A percentile compares a stretch with the other conserved stretches of the same genome.
Conservation (phyloP, 2,113 vertebrate genomes). For the Odobenus rosmarus region DNA sequence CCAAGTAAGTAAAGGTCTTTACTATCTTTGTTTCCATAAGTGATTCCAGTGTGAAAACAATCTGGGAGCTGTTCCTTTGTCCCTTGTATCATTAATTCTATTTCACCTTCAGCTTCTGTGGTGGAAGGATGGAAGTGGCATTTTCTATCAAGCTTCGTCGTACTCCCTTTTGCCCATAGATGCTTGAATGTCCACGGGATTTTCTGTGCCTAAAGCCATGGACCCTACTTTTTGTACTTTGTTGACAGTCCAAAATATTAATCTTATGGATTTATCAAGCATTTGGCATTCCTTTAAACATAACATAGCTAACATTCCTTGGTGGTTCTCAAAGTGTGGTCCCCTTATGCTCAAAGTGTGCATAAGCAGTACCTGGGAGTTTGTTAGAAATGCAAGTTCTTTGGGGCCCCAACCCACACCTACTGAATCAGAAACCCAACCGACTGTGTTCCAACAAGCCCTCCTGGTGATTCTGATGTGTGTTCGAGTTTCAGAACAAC, state of each 20-base stretch:
- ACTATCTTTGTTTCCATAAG: constrained; percentile 22
- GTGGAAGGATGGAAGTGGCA: neutral
- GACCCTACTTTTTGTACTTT: neutral
- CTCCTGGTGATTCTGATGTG: neutral
- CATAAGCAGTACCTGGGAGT: neutral
- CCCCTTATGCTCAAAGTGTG: neutral
- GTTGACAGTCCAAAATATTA: neutral
- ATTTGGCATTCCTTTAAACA: constrained; percentile 30
- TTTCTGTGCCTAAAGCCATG: neutral
- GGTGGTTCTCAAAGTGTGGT: constrained; percentile 12
- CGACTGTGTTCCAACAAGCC: neutral
- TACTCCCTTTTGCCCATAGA: neutral
- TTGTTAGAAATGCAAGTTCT: constrained; percentile 37
- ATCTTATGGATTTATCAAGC: neutral
- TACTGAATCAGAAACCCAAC: neutral
- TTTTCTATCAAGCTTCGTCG: constrained; percentile 19
- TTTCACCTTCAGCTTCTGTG: neutral
- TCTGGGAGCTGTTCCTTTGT: neutral
- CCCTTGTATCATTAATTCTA: neutral
- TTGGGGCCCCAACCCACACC: neutral
- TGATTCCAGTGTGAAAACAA: constrained; percentile 43
- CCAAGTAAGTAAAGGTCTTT: neutral
- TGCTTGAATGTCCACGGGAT: neutral
- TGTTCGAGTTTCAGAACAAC: constrained; percentile 16
- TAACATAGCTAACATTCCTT: constrained; percentile 31